Percentiles rank a stretch among this genome's conserved stretches.
These are phyloP conservation scores for Botia kubotai DNA, from an alignment of 2,797 vertebrate genomes.

Conservation along the genomic window DNA sequence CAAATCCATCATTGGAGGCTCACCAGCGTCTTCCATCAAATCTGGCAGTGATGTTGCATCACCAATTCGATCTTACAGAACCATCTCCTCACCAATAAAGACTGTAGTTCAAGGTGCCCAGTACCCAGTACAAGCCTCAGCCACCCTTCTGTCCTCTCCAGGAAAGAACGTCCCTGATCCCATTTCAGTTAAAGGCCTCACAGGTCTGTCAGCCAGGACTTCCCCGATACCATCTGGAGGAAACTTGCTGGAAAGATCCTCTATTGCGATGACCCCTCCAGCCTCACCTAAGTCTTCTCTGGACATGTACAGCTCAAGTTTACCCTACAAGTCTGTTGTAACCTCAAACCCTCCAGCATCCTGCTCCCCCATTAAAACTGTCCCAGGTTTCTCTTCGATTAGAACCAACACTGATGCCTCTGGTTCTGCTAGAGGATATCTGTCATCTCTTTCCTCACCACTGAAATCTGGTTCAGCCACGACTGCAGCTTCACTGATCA, in stretches of 20 bases:
- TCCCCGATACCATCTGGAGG: constrained; percentile 88
- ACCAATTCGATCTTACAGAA: constrained; percentile 95
- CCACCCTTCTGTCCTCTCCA: constrained; percentile 84
- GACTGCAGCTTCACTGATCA: constrained; percentile 88
- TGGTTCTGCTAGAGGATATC: constrained; percentile 84
- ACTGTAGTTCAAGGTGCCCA: constrained; percentile 91
- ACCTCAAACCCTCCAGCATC: constrained; percentile 83
- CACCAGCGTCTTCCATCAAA: constrained; percentile 94
- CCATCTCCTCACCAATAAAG: constrained; percentile 98
- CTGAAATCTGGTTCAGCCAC: constrained; percentile 85
- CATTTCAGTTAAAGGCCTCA: constrained; percentile 88
- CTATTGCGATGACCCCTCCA: constrained; percentile 95
- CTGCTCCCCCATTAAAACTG: constrained; percentile 92
- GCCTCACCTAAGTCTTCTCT: constrained; percentile 95
- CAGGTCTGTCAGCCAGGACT: constrained; percentile 88
- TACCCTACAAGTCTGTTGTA: constrained; percentile 92
- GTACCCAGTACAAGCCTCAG: constrained; percentile 86
- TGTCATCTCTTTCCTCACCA: constrained; percentile 87
- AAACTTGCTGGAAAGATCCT: constrained; percentile 91
- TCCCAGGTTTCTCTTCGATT: constrained; percentile 86
- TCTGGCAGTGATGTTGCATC: constrained; percentile 96
- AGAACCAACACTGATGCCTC: constrained; percentile 84
- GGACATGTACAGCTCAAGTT: constrained; percentile 90
- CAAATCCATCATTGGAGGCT: constrained; percentile 95
- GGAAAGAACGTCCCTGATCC: constrained; percentile 86